Percentiles rank a stretch among this genome's conserved stretches.
phyloP scores from a whole-genome alignment of 64 coral and sea anemone genomes.

The Actinia equina region DNA sequence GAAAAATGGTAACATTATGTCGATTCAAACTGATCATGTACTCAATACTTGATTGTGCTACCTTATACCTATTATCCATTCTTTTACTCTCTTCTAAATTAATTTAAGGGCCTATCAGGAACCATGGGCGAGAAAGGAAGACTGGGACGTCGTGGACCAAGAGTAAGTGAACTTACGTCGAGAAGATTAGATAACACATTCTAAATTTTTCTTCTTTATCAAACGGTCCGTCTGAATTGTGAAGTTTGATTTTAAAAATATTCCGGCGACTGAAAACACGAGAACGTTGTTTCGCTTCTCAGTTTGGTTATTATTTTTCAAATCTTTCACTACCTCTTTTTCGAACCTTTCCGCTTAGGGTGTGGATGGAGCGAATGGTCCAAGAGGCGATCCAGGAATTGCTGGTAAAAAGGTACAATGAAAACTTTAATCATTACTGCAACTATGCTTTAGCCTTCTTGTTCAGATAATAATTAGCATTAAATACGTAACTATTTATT shows the following conservation, averaged over 20 bases:
- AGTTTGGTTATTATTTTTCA: too few species aligned
- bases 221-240: too few species aligned
- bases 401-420: slow-evolving; percentile 31
- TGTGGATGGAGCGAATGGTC: not conserved
- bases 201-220: too few species aligned
- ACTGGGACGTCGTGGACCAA: slow-evolving; percentile 12
- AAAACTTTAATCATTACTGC: not conserved
- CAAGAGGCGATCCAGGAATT: slow-evolving; percentile 28
- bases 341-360: not conserved
- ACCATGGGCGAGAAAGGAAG: slow-evolving; percentile 6
- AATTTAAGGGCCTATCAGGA: not conserved
- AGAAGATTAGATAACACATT: not conserved
- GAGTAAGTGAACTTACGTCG: not conserved
- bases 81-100: not conserved
- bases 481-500: too few species aligned
- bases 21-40: too few species aligned
- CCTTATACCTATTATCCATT: not conserved
- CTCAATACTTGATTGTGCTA: too few species aligned
- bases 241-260: too few species aligned
- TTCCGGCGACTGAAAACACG: not conserved
- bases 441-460: not conserved
- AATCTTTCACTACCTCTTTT: not conserved
- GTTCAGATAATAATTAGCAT: not conserved
- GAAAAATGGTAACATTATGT: slow-evolving; percentile 39
- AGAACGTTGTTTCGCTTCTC: not conserved